Evolutionary conservation across 2,888 invertebrate species (phyloP).

Genomic region (Eilema depressum): DNA sequence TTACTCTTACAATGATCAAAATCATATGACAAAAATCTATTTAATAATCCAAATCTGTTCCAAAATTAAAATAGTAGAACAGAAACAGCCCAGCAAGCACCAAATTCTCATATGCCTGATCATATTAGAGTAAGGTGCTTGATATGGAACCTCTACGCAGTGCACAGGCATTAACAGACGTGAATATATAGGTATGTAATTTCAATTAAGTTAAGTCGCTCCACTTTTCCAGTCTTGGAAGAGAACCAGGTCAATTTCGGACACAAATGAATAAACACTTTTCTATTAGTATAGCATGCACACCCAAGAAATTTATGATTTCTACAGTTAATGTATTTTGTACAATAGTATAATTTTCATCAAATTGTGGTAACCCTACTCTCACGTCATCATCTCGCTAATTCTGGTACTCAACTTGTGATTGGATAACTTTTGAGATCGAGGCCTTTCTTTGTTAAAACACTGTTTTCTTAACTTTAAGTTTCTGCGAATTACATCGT

Average conservation of each 20-base stretch:
- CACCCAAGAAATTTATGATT: neutral
- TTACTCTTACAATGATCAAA: neutral
- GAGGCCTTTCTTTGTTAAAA: slow-evolving; percentile 43
- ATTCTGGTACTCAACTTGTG: slow-evolving; percentile 57
- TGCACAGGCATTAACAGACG: too few relatives aligned
- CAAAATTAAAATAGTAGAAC: too few relatives aligned
- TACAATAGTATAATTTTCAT: neutral
- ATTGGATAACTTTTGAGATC: slow-evolving; percentile 54
- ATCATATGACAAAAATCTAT: too few relatives aligned
- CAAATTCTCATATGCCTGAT: too few relatives aligned
- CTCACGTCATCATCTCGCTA: slow-evolving; percentile 33
- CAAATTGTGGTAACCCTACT: neutral
- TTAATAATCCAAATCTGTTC: too few relatives aligned
- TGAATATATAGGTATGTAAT: too few relatives aligned
- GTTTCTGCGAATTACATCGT: slow-evolving; percentile 25
- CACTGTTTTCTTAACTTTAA: slow-evolving; percentile 36
- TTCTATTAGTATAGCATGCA: too few relatives aligned
- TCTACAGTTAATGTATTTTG: neutral
- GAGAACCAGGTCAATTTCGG: neutral
- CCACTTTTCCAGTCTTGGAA: neutral
- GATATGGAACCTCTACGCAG: too few relatives aligned
- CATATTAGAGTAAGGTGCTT: too few relatives aligned
- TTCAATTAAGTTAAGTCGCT: too few relatives aligned
- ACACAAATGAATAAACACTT: too few relatives aligned
- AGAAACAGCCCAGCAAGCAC: too few relatives aligned